Evolutionary conservation across 2,888 invertebrate genomes (phyloP), one percentile per base, ranked within the genome.

Genomic region (Conops quadrifasciatus): DNA sequence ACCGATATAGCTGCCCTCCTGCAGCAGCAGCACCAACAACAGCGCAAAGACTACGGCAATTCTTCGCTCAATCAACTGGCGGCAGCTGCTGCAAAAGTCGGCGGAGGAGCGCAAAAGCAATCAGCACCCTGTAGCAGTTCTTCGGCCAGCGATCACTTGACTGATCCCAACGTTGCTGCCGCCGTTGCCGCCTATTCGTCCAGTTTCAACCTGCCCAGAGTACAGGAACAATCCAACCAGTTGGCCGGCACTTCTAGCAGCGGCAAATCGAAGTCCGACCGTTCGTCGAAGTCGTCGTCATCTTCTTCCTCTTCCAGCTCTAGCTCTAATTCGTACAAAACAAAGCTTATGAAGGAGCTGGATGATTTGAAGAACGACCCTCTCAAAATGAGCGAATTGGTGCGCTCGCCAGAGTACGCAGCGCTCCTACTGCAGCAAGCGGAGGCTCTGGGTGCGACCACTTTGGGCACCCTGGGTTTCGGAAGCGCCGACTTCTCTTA

Each of bases 281-380:
- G 84, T 30, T 80, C 82, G 0, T 79, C 81, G 0, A 83, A 83
- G 65, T 49, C 84, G 0, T 81, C 84, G 0, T 82, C 84, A 16
- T 82, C 80, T 4, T 80, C 82, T 9, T 80, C 82, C 1, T 82
- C 82, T 21, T 81, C 83, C 11, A 81, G 81, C 36, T 80, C 83
- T 4, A 82, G 83, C 0, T 83, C 82, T 13, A 84, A 84, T 53
- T 84, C 84, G 3, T 85, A 85, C 67, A 85, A 85, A 76, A 85
- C 85, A 0, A 86, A 85, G 72, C 75, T 85, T 0, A 85, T 86
- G 85, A 85, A 85, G 56, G 85, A 86, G 69, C 74, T 85, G 53
- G 86, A 86, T 58, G 85, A 85, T 72, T 78, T 85, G 0, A 86
- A 86, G 72, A 84, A 85, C 66, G 86, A 86, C 79, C 85, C 85